phyloP scores from a whole-genome alignment of 1,140 invertebrate species.

The Pogonomyrmex californicus region DNA sequence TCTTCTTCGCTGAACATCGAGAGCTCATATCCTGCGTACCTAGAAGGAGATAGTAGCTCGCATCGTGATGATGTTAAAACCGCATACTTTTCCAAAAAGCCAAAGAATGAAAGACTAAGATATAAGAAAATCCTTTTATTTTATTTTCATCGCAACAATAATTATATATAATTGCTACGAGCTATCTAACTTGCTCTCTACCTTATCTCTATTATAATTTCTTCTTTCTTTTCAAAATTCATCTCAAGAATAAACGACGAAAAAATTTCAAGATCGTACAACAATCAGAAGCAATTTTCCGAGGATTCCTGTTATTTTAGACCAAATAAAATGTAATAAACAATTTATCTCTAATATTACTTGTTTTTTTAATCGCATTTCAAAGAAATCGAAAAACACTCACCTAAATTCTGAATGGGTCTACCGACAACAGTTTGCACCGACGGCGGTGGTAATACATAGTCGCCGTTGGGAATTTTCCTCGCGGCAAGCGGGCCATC shows the following conservation, averaged over 20 bases:
- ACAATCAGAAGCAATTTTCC: not conserved
- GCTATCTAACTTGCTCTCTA: too few species aligned
- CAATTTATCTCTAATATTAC: not conserved
- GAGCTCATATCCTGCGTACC: conserved; percentile 3
- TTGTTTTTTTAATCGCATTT: not conserved
- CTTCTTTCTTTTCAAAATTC: not conserved
- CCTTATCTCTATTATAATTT: not conserved
- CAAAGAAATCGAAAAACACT: not conserved
- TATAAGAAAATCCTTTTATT: not conserved
- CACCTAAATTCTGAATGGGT: conserved; percentile 41
- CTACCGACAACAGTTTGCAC: conserved; percentile 59
- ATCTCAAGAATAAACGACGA: not conserved
- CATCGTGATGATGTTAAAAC: not conserved
- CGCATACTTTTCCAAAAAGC: not conserved
- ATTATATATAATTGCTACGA: too few species aligned
- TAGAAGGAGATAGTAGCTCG: conserved; percentile 21
- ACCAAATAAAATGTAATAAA: not conserved
- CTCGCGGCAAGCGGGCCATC: not conserved
- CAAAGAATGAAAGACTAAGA: not conserved
- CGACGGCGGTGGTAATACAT: conserved; percentile 59
- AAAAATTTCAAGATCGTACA: not conserved
- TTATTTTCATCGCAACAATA: not conserved
- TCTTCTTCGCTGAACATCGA: conserved; percentile 30
- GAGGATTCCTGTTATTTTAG: not conserved
- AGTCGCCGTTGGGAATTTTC: conserved; percentile 51